Percentiles rank a stretch among this genome's conserved stretches.
These are phyloP conservation scores for Tachuris rubrigastra DNA, from an alignment of 2,113 vertebrate species.

Conservation along the genomic window DNA sequence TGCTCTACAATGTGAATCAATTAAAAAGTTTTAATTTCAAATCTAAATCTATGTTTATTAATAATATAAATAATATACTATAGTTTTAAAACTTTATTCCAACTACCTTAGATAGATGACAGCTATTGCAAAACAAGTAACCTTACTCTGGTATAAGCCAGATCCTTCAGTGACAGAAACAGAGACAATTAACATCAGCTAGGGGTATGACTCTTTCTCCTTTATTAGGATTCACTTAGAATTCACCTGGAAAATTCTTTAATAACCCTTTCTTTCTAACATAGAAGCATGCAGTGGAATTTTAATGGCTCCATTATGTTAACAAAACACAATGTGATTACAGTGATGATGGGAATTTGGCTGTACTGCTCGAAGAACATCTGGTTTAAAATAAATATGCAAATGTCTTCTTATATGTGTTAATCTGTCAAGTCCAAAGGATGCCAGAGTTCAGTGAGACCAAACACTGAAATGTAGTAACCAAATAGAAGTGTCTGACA, in stretches of 20 bases:
- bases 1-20: not conserved
- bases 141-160: not conserved
- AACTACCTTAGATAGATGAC: not conserved
- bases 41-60: not conserved
- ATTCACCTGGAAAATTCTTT: conserved; percentile 45
- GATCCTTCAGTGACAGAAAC: not conserved
- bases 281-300: not conserved
- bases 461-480: not conserved
- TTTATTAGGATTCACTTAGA: conserved; percentile 20
- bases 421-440: conserved; percentile 61
- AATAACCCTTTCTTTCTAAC: not conserved
- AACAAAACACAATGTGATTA: conserved; percentile 20
- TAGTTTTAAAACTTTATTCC: not conserved
- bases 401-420: conserved; percentile 64
- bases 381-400: conserved; percentile 67
- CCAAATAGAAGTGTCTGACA: not conserved
- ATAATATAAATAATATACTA: not conserved
- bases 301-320: conserved; percentile 58
- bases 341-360: conserved; percentile 46
- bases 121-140: not conserved
- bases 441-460: conserved; percentile 27
- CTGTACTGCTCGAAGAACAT: conserved; percentile 21
- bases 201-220: not conserved
- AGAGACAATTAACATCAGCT: not conserved
- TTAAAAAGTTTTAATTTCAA: not conserved